A percentile compares a stretch with the other conserved stretches of the same genome.
Evolutionary conservation across 1,140 invertebrate species (phyloP).

Genomic region (Riptortus pedestris): DNA sequence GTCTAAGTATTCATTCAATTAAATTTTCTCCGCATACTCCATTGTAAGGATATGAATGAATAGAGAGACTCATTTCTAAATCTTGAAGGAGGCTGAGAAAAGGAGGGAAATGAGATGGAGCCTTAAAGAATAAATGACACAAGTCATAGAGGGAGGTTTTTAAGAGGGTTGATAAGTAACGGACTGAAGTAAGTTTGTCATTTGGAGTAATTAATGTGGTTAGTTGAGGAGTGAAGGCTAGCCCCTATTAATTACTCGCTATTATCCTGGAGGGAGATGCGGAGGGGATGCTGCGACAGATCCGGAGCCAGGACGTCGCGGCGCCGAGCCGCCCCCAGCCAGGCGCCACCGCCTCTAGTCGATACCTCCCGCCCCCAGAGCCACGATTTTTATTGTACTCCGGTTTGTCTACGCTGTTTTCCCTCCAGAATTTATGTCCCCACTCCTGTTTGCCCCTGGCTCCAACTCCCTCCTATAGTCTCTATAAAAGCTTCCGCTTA

Average conservation of each 20-base stretch:
- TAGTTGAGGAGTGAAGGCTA: not conserved
- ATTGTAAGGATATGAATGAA: too few relatives aligned
- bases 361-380: not conserved
- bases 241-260: not conserved
- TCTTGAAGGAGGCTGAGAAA: too few relatives aligned
- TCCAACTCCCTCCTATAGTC: too few relatives aligned
- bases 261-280: not conserved
- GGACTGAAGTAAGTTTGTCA: too few relatives aligned
- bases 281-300: slow-evolving; percentile 22
- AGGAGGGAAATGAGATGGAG: too few relatives aligned
- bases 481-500: not conserved
- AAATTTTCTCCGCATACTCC: too few relatives aligned
- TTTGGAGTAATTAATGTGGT: not conserved
- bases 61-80: too few relatives aligned
- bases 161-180: too few relatives aligned
- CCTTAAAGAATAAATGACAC: too few relatives aligned
- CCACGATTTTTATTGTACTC: slow-evolving; percentile 2
- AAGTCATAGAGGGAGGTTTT: too few relatives aligned
- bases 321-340: slow-evolving; percentile 1
- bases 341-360: not conserved
- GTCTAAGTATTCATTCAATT: too few relatives aligned
- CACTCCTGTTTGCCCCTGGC: slow-evolving; percentile 17
- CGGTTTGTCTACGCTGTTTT: slow-evolving; percentile 12
- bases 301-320: slow-evolving; percentile 21
- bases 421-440: slow-evolving; percentile 1